Base-by-base conservation (phyloP, 2,113 vertebrate species). In the Mus spicilegus region DNA sequence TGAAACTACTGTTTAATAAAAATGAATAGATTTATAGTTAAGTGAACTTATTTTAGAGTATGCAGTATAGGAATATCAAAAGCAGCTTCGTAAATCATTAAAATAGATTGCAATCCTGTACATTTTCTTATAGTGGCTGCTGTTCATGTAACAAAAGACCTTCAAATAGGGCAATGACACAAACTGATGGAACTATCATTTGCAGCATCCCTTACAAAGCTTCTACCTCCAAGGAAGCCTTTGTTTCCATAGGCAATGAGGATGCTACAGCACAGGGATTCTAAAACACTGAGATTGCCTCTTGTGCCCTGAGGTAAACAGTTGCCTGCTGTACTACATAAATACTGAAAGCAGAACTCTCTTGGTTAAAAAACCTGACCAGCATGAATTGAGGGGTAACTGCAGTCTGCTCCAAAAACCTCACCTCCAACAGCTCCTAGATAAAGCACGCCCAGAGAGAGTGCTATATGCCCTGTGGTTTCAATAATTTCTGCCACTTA, bases 201-300 rank as follows among this genome's bases (percentile, higher is more conserved):
- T 13, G 65, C 92, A 0, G 0, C 42, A n/a, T 87, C 82, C 67
- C 39, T 89, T 91, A 61, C 42, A 73, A 72, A 78, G 87, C 33
- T 82, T 94, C 89, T 56, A 95, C 91, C 77, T 96, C 90, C 77
- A 97, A 98, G 97, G 94, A 81, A 98, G 76, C 72, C 93, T 98
- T 97, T 98, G 98, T 98, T 98, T 98, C 98, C 98, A 96, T 92
- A 93, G 98, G 98, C 98, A 98, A 98, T 98, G 78, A 92, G 94
- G 88, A 93, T 78, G 24, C 96, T 91, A 22, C 95, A 92, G 93
- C 95, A 92, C 93, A 58, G 2, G 65, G 97, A 97, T 98, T 98
- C 88, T 95, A 89, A 97, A 94, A 77, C 81, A 51, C 95, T 96
- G 17, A 70, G 97, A 97, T 95, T 98, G 98, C 95, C 97, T 98